phyloP scores from a whole-genome alignment of 1,140 invertebrate species.

The Drosophila mojavensis region DNA sequence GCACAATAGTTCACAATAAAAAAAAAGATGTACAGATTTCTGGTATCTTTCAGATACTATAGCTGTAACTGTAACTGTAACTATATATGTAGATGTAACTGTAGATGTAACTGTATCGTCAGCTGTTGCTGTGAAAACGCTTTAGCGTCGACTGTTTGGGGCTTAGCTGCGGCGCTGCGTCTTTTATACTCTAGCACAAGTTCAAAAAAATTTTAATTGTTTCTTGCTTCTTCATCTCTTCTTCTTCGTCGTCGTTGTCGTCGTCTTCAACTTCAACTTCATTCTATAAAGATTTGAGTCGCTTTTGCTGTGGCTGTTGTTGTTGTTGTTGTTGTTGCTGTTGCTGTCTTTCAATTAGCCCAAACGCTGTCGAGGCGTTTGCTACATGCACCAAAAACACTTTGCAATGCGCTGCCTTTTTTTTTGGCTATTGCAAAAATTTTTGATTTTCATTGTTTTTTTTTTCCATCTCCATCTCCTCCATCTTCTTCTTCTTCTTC shows the following conservation, averaged over 20 bases:
- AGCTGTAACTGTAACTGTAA: background rate
- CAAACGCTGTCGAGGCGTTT: slow-evolving; percentile 54
- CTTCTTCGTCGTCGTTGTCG: background rate
- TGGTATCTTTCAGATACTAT: background rate
- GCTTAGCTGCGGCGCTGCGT: slow-evolving; percentile 39
- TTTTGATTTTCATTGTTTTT: slow-evolving; percentile 12
- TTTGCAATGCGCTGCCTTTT: slow-evolving; percentile 53
- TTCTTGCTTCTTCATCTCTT: slow-evolving; percentile 57
- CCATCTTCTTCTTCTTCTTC: background rate
- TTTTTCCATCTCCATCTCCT: background rate
- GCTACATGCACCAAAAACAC: slow-evolving; percentile 55
- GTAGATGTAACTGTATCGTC: background rate
- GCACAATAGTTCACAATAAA: slow-evolving; percentile 8
- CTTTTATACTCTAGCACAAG: slow-evolving; percentile 58
- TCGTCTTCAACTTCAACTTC: background rate
- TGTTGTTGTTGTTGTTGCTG: slow-evolving; percentile 19
- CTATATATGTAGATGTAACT: background rate
- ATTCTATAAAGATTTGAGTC: slow-evolving; percentile 8
- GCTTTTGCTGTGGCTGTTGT: slow-evolving; percentile 8
- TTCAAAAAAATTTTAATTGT: slow-evolving; percentile 70
- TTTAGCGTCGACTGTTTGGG: slow-evolving; percentile 58
- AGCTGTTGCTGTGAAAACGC: slow-evolving; percentile 14
- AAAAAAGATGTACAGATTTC: slow-evolving; percentile 9
- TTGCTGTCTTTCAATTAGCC: slow-evolving; percentile 70
- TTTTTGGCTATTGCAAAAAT: slow-evolving; percentile 27